These are phyloP conservation scores for Corythaeola cristata DNA, from an alignment of 2,113 vertebrate genomes.

Conservation along the genomic window DNA sequence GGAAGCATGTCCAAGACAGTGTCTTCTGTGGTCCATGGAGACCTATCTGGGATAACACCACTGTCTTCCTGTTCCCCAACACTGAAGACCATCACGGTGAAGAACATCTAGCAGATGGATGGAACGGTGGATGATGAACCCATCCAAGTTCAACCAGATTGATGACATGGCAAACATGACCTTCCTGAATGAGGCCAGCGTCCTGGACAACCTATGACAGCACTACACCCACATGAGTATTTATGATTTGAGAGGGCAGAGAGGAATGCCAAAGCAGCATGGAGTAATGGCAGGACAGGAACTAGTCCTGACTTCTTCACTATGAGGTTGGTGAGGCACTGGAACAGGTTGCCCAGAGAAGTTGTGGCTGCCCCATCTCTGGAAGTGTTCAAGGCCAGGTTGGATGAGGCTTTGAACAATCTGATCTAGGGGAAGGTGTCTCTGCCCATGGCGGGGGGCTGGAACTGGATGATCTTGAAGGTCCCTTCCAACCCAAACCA, in stretches of 20 bases:
- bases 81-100: not conserved
- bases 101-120: conserved; percentile 28
- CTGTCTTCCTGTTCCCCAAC: not conserved
- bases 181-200: conserved; percentile 23
- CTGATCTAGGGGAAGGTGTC: too few species aligned
- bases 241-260: not conserved
- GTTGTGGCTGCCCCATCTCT: too few species aligned
- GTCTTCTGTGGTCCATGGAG: not conserved
- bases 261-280: not conserved
- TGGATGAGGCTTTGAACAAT: too few species aligned
- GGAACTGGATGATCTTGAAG: too few species aligned
- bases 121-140: not conserved
- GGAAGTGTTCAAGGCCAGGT: too few species aligned
- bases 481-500: too few species aligned
- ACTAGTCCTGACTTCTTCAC: not conserved
- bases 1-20: not conserved
- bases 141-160: conserved; percentile 11
- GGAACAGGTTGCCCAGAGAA: too few species aligned
- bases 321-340: too few species aligned
- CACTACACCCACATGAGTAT: not conserved
- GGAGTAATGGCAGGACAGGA: not conserved
- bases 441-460: too few species aligned
- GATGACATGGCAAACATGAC: conserved; percentile 32
- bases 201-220: conserved; percentile 20
- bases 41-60: not conserved